Evolutionary conservation across 2,797 vertebrate species (phyloP).

Genomic region (Fratercula arctica): DNA sequence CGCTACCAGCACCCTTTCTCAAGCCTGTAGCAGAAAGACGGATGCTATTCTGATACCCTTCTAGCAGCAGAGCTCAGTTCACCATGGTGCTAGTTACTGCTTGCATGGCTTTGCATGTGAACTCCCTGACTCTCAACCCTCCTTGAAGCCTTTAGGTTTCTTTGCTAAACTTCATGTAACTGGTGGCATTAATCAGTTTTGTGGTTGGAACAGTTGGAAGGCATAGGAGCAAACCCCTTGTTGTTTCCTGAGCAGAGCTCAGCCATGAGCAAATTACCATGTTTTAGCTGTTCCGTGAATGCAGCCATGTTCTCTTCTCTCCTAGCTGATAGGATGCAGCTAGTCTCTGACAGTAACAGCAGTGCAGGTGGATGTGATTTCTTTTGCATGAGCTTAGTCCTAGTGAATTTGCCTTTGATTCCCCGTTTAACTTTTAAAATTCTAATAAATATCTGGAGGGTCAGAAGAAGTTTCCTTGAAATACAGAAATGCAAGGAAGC

Average conservation of each 20-base stretch:
- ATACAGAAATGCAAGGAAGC: neutral
- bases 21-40: neutral
- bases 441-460: neutral
- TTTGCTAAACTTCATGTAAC: neutral
- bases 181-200: neutral
- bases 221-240: neutral
- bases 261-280: neutral
- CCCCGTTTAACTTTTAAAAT: neutral
- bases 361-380: neutral
- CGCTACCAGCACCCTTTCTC: constrained; percentile 3
- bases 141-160: neutral
- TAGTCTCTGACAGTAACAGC: neutral
- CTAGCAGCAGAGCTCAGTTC: neutral
- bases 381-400: neutral
- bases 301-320: neutral
- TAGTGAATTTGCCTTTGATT: neutral
- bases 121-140: neutral
- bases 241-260: constrained; percentile 2
- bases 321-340: neutral
- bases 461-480: neutral
- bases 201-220: neutral
- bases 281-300: neutral
- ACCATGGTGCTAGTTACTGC: neutral
- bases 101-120: neutral
- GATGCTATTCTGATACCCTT: neutral